phyloP scores from a whole-genome alignment of 2,888 invertebrate species.

The Ariolimax columbianus region DNA sequence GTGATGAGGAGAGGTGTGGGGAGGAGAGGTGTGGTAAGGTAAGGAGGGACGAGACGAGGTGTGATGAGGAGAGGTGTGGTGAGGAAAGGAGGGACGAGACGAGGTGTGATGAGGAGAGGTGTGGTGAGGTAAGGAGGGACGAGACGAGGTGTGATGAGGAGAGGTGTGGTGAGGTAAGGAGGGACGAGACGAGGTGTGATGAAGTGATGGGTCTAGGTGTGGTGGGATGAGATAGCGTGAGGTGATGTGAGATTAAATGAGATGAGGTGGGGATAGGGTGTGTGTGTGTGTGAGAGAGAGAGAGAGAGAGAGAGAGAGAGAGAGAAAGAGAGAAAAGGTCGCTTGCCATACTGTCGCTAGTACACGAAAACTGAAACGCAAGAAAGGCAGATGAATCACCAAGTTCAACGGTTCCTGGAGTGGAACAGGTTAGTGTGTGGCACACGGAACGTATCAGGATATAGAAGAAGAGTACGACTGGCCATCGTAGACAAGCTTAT shows the following conservation, averaged over 20 bases:
- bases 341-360: too few species aligned
- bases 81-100: not conserved
- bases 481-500: too few species aligned
- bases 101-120: not conserved
- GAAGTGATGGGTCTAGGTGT: slow-evolving; percentile 20
- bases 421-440: too few species aligned
- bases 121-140: not conserved
- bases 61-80: slow-evolving; percentile 27
- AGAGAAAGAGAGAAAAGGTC: not conserved
- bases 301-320: slow-evolving; percentile 30
- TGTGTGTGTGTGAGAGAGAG: slow-evolving; percentile 35
- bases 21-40: not conserved
- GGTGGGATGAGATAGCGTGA: slow-evolving; percentile 22
- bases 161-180: slow-evolving; percentile 12
- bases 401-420: too few species aligned
- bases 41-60: not conserved
- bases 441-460: too few species aligned
- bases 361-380: too few species aligned
- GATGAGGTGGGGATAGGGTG: slow-evolving; percentile 8
- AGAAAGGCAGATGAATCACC: too few species aligned
- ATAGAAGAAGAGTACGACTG: too few species aligned
- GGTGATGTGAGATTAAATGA: too few species aligned
- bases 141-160: not conserved
- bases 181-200: slow-evolving; percentile 11
- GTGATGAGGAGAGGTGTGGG: slow-evolving; percentile 22